These are phyloP conservation scores for Dascyllus trimaculatus DNA, from an alignment of 2,113 vertebrate species.

Conservation along the genomic window DNA sequence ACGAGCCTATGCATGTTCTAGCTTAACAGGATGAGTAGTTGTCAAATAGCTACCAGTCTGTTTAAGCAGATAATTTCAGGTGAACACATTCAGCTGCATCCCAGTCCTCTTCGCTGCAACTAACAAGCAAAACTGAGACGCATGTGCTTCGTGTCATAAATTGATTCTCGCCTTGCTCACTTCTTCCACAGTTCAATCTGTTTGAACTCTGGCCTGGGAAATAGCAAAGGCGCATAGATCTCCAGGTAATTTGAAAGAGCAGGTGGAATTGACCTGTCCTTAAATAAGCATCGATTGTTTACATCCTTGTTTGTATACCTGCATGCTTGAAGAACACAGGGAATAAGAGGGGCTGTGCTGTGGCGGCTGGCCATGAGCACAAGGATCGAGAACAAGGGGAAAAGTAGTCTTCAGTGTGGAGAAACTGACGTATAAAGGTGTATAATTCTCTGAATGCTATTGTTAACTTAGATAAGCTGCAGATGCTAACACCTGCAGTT, in stretches of 20 bases:
- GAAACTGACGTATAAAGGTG: constrained; percentile 6
- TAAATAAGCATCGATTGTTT: constrained; percentile 69
- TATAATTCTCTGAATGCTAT: constrained; percentile 26
- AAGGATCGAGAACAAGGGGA: background rate
- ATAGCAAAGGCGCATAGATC: background rate
- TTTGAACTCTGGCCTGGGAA: constrained; percentile 50
- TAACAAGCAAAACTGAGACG: background rate
- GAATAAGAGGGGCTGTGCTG: background rate
- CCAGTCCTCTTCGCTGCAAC: background rate
- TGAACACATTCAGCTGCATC: constrained; percentile 2
- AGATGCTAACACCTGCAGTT: constrained; percentile 13
- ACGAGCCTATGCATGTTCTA: constrained; percentile 11
- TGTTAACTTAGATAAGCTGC: constrained; percentile 4
- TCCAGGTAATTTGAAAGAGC: constrained; percentile 48
- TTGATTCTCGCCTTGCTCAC: constrained; percentile 26
- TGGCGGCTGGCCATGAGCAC: constrained; percentile 10
- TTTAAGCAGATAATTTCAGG: constrained; percentile 23
- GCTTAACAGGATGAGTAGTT: background rate
- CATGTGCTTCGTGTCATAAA: constrained; percentile 13
- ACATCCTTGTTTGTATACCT: constrained; percentile 63
- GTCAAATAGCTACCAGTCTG: constrained; percentile 1
- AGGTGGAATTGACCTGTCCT: constrained; percentile 55
- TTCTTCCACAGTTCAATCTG: constrained; percentile 27
- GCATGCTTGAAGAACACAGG: constrained; percentile 40
- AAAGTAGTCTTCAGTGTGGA: constrained; percentile 1